A percentile compares a stretch with the other conserved stretches of the same genome.
These are phyloP conservation scores for Laodelphax striatellus DNA, from an alignment of 1,140 invertebrate species.

Conservation along the genomic window DNA sequence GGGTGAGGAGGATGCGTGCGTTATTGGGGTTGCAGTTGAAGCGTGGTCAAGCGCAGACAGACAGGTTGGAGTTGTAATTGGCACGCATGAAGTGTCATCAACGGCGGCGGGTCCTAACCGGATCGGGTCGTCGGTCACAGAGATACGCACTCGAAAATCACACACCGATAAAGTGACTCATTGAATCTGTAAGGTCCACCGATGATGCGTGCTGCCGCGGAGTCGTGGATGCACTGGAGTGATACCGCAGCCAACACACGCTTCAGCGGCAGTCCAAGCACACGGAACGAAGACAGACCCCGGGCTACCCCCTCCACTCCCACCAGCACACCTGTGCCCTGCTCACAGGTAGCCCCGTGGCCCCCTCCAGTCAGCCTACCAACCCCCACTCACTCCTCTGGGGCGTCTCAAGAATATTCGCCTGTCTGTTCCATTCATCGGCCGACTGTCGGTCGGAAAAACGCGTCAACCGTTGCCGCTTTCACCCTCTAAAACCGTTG, in stretches of 20 bases:
- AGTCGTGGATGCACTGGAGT: neutral
- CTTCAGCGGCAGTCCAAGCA: neutral
- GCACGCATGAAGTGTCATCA: constrained; percentile 2
- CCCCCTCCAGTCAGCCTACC: no score
- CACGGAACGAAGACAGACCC: neutral
- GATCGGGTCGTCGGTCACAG: neutral
- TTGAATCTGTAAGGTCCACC: constrained; percentile 3
- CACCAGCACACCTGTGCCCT: neutral
- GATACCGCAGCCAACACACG: neutral
- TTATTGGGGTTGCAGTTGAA: no score
- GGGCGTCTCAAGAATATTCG: no score
- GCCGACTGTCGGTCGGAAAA: no score
- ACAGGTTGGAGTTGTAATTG: neutral
- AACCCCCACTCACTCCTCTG: no score
- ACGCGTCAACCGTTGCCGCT: no score
- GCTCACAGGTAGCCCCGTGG: no score
- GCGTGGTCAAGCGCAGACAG: no score
- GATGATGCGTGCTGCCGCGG: neutral
- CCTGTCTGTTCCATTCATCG: no score
- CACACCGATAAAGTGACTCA: constrained; percentile 3
- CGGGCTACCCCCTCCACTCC: neutral
- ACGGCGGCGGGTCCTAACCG: no score
- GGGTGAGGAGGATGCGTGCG: no score
- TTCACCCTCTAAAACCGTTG: no score
- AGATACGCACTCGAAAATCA: constrained; percentile 2